Evolutionary conservation across 2,797 vertebrate genomes (phyloP).

Genomic region (Carcharodon carcharias): DNA sequence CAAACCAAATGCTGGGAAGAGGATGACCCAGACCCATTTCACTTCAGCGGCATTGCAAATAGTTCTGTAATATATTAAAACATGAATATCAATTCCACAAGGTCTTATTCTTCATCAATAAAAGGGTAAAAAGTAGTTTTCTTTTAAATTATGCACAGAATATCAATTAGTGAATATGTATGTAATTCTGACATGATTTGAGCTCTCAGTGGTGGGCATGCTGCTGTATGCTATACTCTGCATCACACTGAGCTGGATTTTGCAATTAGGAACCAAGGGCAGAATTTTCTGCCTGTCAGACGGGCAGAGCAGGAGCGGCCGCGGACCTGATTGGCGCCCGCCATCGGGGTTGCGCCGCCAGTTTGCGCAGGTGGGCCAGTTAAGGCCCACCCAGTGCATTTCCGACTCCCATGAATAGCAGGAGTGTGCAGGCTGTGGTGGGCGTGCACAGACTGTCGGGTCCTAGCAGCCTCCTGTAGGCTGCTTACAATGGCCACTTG

Average conservation of each 20-base stretch:
- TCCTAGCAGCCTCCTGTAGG: no score
- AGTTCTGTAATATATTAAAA: constrained; percentile 1
- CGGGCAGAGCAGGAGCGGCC: no score
- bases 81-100: background rate
- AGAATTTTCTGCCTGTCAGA: no score
- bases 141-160: no score
- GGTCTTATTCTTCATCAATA: background rate
- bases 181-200: background rate
- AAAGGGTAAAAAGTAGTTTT: background rate
- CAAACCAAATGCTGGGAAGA: background rate
- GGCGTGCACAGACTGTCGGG: no score
- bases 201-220: background rate
- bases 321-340: no score
- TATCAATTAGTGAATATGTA: background rate
- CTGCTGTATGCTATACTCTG: background rate
- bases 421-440: no score
- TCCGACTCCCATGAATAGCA: no score
- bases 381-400: no score
- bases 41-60: background rate
- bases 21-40: background rate
- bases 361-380: no score
- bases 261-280: background rate
- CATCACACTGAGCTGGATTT: background rate
- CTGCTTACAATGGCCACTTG: no score
- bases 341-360: no score